Conservation (phyloP, 35 echinoderm and acorn worm genomes). For the Diadema setosum region DNA sequence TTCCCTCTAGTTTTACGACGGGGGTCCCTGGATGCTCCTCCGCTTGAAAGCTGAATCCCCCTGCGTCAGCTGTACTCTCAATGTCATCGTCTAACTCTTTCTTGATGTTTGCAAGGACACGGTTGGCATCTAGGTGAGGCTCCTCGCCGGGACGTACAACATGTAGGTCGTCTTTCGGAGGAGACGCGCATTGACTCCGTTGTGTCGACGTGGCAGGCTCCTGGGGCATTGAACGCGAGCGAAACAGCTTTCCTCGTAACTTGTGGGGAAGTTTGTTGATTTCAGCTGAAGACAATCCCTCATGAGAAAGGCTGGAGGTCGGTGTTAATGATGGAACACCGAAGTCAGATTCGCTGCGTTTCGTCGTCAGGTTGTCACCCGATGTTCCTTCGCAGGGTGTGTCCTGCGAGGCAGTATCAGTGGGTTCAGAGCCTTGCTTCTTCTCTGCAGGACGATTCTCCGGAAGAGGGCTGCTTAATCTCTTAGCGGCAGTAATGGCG, state of each 20-base stretch:
- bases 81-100: not conserved
- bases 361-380: too few species aligned
- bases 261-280: constrained; percentile 46
- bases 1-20: too few species aligned
- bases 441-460: too few species aligned
- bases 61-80: not conserved
- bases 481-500: too few species aligned
- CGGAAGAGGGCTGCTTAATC: too few species aligned
- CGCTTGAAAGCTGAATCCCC: too few species aligned
- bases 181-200: not conserved
- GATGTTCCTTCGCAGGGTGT: too few species aligned
- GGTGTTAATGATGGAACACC: not conserved
- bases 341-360: not conserved
- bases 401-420: too few species aligned
- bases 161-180: not conserved
- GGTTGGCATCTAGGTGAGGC: not conserved
- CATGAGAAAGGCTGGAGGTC: not conserved
- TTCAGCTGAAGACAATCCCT: not conserved
- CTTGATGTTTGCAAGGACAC: not conserved
- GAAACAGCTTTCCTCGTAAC: constrained; percentile 21
- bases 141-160: too few species aligned
- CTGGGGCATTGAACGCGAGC: not conserved
- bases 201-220: not conserved
- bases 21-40: too few species aligned
- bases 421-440: too few species aligned